Evolutionary conservation across 2,113 vertebrate genomes (phyloP).

Genomic region (Peucedramus taeniatus): DNA sequence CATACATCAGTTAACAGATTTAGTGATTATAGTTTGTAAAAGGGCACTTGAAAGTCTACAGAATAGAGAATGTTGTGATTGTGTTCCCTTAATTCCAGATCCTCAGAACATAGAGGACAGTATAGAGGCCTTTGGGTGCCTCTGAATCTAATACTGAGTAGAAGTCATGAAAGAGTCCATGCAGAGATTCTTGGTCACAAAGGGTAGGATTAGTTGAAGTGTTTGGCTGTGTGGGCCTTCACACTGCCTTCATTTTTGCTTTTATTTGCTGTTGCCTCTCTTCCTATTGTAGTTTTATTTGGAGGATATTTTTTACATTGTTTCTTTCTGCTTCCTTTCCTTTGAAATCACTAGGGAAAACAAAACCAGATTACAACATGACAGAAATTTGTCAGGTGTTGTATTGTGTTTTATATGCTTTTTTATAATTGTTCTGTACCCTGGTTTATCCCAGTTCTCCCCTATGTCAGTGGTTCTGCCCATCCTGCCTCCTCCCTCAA

Average conservation of each 20-base stretch:
- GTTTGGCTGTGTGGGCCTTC: neutral
- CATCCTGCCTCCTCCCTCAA: no score
- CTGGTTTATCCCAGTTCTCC: no score
- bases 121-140: neutral
- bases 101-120: accelerated
- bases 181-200: neutral
- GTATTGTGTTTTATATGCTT: no score
- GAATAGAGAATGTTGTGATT: accelerated
- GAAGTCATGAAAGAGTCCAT: neutral
- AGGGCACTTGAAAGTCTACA: neutral
- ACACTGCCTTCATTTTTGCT: neutral
- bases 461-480: no score
- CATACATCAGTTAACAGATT: neutral
- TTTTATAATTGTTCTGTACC: no score
- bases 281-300: neutral
- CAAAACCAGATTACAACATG: neutral
- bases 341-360: neutral
- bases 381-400: neutral
- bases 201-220: neutral
- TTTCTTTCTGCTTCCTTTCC: neutral
- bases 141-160: neutral
- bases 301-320: neutral
- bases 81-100: neutral
- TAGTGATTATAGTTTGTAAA: neutral
- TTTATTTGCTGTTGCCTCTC: neutral